These are phyloP conservation scores for Pterostichus niger DNA, from an alignment of 2,888 invertebrate genomes.

Conservation along the genomic window DNA sequence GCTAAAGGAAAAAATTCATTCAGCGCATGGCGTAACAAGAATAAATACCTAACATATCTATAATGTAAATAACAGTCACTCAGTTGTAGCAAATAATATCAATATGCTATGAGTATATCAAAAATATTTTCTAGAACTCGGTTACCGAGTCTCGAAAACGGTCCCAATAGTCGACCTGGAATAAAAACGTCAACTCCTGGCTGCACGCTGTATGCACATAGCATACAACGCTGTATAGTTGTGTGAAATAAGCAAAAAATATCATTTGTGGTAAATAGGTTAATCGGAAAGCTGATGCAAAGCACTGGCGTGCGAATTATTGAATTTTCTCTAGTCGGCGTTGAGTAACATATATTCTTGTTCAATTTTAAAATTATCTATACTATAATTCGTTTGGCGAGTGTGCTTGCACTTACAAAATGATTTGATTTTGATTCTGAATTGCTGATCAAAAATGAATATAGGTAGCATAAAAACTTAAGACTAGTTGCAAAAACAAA, in stretches of 20 bases:
- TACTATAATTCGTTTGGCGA: no score
- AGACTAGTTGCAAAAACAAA: no score
- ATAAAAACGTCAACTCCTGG: conserved; percentile 14
- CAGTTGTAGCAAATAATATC: background rate
- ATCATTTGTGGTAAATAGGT: conserved; percentile 11
- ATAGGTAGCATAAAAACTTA: no score
- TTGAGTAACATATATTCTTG: background rate
- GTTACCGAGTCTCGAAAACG: conserved; percentile 2
- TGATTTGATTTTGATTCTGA: no score
- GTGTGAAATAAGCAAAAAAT: conserved; percentile 8
- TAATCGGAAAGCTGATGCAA: conserved; percentile 21
- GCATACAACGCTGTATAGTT: background rate
- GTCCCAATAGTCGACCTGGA: background rate
- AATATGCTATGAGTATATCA: conserved; percentile 4
- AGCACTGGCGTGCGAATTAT: conserved; percentile 9
- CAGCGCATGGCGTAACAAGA: no score
- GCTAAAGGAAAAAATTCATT: no score
- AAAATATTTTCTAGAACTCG: background rate
- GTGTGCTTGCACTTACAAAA: no score
- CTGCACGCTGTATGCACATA: conserved; percentile 8
- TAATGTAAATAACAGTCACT: background rate
- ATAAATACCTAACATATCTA: no score
- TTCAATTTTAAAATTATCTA: no score
- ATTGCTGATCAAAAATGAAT: no score
- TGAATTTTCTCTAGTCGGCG: background rate